phyloP scores from a whole-genome alignment of 2,113 vertebrate genomes.

The Gopherus flavomarginatus region DNA sequence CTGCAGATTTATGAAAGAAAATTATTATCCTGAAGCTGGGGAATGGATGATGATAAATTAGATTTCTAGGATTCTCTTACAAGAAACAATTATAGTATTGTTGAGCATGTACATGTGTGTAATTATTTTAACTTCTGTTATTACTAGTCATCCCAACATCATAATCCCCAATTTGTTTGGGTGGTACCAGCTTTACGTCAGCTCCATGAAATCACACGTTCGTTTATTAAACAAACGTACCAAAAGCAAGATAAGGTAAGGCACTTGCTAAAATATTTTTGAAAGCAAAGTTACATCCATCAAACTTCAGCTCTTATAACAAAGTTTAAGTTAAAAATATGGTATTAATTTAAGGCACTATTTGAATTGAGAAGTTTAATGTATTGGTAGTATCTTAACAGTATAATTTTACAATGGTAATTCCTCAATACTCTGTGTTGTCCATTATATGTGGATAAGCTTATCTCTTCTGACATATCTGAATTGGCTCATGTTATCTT shows the following conservation, averaged over 20 bases:
- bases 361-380: background rate
- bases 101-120: conserved; percentile 26
- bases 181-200: conserved; percentile 97
- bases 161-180: conserved; percentile 95
- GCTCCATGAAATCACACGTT: conserved; percentile 97
- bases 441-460: background rate
- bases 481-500: background rate
- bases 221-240: conserved; percentile 98
- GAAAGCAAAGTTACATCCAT: background rate
- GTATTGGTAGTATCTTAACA: background rate
- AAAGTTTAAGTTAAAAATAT: background rate
- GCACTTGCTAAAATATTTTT: background rate
- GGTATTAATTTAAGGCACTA: background rate
- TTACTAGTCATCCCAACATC: conserved; percentile 92
- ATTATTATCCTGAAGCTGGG: background rate
- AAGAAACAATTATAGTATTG: conserved; percentile 15
- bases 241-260: conserved; percentile 99
- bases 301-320: background rate
- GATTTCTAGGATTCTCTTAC: conserved; percentile 13
- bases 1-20: background rate
- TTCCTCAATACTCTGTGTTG: background rate
- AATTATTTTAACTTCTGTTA: conserved; percentile 71
- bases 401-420: background rate
- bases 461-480: background rate
- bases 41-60: background rate